Evolutionary conservation across 2,113 vertebrate genomes (phyloP).

Genomic region (Zeus faber): DNA sequence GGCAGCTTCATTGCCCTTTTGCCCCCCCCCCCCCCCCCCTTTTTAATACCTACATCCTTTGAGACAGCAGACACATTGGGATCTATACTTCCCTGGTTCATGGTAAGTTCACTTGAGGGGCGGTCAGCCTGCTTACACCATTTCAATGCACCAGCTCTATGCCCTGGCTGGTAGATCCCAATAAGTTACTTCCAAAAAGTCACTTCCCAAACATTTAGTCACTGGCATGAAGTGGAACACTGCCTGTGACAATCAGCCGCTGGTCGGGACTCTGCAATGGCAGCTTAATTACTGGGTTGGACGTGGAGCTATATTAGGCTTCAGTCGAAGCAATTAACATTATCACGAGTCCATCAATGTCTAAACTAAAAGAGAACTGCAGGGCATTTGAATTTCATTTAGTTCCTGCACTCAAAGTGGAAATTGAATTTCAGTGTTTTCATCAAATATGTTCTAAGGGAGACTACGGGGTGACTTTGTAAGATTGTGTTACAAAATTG

Average conservation of each 20-base stretch:
- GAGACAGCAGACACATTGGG: slow-evolving; percentile 32
- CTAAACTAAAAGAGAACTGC: slow-evolving; percentile 25
- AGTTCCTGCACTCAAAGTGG: slow-evolving; percentile 13
- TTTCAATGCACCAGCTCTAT: slow-evolving; percentile 23
- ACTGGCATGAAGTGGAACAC: slow-evolving; percentile 33
- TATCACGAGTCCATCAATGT: slow-evolving; percentile 33
- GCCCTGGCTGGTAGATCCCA: slow-evolving; percentile 4
- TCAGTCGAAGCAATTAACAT: slow-evolving; percentile 37
- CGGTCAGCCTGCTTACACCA: slow-evolving; percentile 20
- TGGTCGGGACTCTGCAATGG: slow-evolving; percentile 36
- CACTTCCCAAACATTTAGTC: slow-evolving; percentile 42
- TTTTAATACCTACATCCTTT: slow-evolving; percentile 68
- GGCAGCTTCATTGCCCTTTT: slow-evolving; percentile 66
- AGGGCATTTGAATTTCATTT: slow-evolving; percentile 37
- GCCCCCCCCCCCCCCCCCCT: slow-evolving; percentile 17
- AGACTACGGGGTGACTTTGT: slow-evolving; percentile 19
- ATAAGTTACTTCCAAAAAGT: slow-evolving; percentile 40
- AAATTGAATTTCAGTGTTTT: slow-evolving; percentile 2
- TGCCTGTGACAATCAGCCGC: slow-evolving; percentile 43
- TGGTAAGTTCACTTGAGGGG: slow-evolving; percentile 33
- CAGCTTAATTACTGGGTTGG: slow-evolving; percentile 28
- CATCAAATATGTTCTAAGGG: no score
- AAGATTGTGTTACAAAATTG: neutral
- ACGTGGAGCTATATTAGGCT: slow-evolving; percentile 40
- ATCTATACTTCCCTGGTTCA: slow-evolving; percentile 34